Evolutionary conservation across 2,888 invertebrate genomes (phyloP), one percentile per base, ranked within the genome.

Genomic region (Eupithecia insigniata): DNA sequence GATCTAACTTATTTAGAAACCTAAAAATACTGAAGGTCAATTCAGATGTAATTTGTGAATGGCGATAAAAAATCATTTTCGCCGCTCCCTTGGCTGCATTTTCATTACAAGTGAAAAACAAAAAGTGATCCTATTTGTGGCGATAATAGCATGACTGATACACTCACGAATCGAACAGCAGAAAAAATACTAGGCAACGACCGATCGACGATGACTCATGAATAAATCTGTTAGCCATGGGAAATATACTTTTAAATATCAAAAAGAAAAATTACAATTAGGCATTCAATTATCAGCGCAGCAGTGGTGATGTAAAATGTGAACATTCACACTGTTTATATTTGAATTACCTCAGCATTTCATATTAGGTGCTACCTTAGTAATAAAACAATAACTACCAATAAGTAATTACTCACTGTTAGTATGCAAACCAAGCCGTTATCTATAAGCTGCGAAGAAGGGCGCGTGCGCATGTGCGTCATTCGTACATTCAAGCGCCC

Each of bases 401-500:
- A 22, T 22, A 22, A 51, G 26, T 12, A 55, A 26, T 55, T 5
- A 55, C n/a, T 22, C 22, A 26, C 55, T 55, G 26, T 30, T 60
- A 28, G 60, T 60, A 60, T 60, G 30, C 30, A 60, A 60, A 60
- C 8, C 26, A 55, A 66, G 70, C 68, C 39, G 66, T 68, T 66
- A 18, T 61, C 30, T 69, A 67, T 75, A 71, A 28, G 65, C 67
- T 71, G 65, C n/a, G 70, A 70, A 66, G 78, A 67, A 71, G 70
- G 68, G 66, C 62, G 66, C 61, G 61, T 51, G 70, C 26, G 32
- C 43, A 62, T 51, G 82, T 84, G 85, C 88, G 87, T 86, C 85
- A 84, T 26, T 26, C 26, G 10, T 55, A 12, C 43, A n/a, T 6
- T 14, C 76, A 61, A 66, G 71, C 69, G 46, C 68, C n/a, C n/a